Conservation (phyloP, 2,113 vertebrate genomes). For the Engraulis encrasicolus region DNA sequence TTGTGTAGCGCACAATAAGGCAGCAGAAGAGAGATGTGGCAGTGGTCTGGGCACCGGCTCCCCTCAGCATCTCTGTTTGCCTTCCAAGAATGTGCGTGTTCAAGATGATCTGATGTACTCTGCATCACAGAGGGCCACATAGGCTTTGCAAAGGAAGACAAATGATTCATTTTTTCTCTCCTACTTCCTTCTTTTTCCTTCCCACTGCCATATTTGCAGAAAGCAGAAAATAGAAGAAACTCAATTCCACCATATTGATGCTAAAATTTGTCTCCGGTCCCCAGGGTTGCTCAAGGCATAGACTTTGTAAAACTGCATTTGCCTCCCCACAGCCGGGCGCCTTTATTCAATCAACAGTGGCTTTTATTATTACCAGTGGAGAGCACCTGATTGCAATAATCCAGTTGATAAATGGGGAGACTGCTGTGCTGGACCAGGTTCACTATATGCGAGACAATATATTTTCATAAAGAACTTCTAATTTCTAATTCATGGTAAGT, state of each 20-base stretch:
- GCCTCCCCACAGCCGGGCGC: constrained; percentile 56
- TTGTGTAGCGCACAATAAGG: not conserved
- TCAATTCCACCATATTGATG: constrained; percentile 62
- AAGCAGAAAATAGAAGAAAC: constrained; percentile 57
- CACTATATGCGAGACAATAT: constrained; percentile 63
- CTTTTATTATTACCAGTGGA: constrained; percentile 56
- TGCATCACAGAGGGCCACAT: constrained; percentile 40
- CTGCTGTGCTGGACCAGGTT: constrained; percentile 58
- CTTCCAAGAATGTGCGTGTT: constrained; percentile 50
- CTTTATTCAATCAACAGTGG: constrained; percentile 70
- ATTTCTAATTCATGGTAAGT: constrained; percentile 60
- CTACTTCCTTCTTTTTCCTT: too few species aligned
- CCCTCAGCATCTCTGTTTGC: constrained; percentile 30
- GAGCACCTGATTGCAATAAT: constrained; percentile 69
- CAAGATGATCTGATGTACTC: constrained; percentile 53
- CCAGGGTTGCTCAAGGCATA: constrained; percentile 55
- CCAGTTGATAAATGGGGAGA: constrained; percentile 63
- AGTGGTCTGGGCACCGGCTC: not conserved
- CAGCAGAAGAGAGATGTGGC: not conserved
- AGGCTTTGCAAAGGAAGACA: constrained; percentile 49
- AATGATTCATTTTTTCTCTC: constrained; percentile 63
- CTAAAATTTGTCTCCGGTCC: constrained; percentile 61
- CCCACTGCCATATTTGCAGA: constrained; percentile 54
- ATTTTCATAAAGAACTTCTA: constrained; percentile 70
- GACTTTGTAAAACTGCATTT: constrained; percentile 64